These are phyloP conservation scores for Lophius americanus DNA, from an alignment of 2,797 vertebrate genomes.

Conservation along the genomic window DNA sequence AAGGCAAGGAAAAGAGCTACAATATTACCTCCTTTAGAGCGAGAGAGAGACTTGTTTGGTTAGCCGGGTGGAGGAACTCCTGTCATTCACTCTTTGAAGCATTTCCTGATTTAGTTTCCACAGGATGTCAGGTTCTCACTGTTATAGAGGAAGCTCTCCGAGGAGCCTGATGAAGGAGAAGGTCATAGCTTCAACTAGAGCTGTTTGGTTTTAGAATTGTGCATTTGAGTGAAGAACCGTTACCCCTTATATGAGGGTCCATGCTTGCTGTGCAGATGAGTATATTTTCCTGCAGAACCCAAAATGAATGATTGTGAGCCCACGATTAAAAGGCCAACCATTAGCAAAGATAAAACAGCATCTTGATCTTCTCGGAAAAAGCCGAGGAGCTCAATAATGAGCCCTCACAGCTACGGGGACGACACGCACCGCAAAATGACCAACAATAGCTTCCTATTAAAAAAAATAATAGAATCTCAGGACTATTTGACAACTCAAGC, in stretches of 20 bases:
- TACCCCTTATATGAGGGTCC: background rate
- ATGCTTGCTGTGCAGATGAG: background rate
- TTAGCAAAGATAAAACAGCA: constrained; percentile 55
- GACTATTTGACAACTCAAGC: constrained; percentile 79
- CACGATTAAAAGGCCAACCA: constrained; percentile 44
- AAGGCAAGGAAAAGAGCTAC: constrained; percentile 59
- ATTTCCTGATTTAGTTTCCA: constrained; percentile 60
- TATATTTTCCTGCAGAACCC: background rate
- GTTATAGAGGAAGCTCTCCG: constrained; percentile 14
- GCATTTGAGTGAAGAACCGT: background rate
- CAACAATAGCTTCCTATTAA: constrained; percentile 52
- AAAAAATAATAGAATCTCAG: constrained; percentile 54
- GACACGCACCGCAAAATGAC: constrained; percentile 34
- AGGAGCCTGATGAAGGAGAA: constrained; percentile 1
- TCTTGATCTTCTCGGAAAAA: constrained; percentile 48
- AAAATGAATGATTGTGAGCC: background rate
- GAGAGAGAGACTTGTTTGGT: constrained; percentile 30
- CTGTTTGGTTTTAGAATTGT: constrained; percentile 18
- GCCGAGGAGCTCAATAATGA: constrained; percentile 48
- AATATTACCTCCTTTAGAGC: constrained; percentile 71
- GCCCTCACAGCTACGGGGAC: constrained; percentile 19
- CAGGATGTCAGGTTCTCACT: constrained; percentile 41
- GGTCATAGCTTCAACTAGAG: background rate
- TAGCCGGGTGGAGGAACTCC: constrained; percentile 51
- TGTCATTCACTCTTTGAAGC: constrained; percentile 64